Evolutionary conservation across 2,888 invertebrate species (phyloP), one percentile per base, ranked within the genome.

Genomic region (Cryptophagus acutangulus): DNA sequence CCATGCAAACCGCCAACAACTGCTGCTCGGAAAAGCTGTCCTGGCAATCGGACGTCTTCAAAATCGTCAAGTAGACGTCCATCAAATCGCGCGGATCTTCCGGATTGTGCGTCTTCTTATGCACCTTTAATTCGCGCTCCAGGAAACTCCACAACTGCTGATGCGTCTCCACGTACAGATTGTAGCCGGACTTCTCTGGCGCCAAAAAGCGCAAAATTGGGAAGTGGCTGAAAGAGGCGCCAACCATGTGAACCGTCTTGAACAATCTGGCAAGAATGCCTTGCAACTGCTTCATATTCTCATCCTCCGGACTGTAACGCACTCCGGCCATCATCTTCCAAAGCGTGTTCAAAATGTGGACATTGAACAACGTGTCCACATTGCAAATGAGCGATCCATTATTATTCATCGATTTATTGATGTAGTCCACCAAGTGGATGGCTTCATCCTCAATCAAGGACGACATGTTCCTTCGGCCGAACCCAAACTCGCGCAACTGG

Each of bases 261-360:
- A 89, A 80, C 5, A 89, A 69, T 49, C 84, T 81, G 15, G 79
- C 79, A 30, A 89, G 70, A 46, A 87, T 74, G 16, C 68, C 71
- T 65, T 87, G 82, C 1, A 89, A 70, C 12, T 78, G 70, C 46
- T 75, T 75, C 63, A 89, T 74, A 54, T 84, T 79, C 17, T 77
- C 71, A 50, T 88, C 85, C 18, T 79, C 81, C 0, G 79, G 76
- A 36, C 77, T 77, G 57, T 86, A 87, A 35, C 87, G 74, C 28
- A 77, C 77, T 1, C 87, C 84, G 3, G 89, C 84, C 76, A 89
- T 77, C 85, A 90, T 86, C 34, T 78, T 78, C 89, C 89, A 90
- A 0, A 89, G 65, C 0, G 85, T 84, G 54, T 90, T 90, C 4
- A 90, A 67, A 14, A 87, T 80, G 46, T 85, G 82, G 0, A 87